Percentiles rank a stretch among this genome's conserved stretches.
These are phyloP conservation scores for Portunus trituberculatus DNA, from an alignment of 1,140 invertebrate species.

Conservation along the genomic window DNA sequence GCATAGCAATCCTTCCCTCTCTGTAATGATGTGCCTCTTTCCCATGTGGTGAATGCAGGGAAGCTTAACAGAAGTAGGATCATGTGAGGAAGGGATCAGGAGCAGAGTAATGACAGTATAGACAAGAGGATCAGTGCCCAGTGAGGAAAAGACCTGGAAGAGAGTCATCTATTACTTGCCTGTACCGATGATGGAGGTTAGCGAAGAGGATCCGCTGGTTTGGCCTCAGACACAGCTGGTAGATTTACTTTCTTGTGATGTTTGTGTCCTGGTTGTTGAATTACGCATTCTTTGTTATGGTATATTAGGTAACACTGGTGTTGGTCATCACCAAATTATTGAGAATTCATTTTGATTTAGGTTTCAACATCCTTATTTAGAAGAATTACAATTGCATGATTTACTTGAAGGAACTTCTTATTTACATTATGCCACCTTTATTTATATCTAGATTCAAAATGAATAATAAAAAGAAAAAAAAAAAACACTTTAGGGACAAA, in stretches of 20 bases:
- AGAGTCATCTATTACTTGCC: background rate
- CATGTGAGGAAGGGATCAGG: background rate
- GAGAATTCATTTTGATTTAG: background rate
- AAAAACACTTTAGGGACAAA: background rate
- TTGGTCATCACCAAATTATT: background rate
- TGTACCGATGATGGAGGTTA: background rate
- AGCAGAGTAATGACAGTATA: background rate
- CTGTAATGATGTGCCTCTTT: background rate
- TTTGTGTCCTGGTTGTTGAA: background rate
- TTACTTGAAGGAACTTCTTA: background rate
- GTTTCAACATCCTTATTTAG: background rate
- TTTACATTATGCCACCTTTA: conserved; percentile 2
- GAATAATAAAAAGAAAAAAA: background rate
- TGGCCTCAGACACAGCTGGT: conserved; percentile 76
- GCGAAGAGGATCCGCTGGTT: conserved; percentile 69
- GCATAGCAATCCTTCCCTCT: too few species aligned
- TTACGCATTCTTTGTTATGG: background rate
- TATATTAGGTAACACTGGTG: background rate
- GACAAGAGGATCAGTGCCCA: background rate
- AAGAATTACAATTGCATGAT: background rate
- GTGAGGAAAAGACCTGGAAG: background rate
- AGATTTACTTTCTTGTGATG: background rate
- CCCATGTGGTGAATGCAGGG: background rate
- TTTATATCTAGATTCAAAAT: conserved; percentile 4
- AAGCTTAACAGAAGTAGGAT: background rate